phyloP scores from a whole-genome alignment of 2,888 invertebrate genomes.

The Pimpla rufipes region DNA sequence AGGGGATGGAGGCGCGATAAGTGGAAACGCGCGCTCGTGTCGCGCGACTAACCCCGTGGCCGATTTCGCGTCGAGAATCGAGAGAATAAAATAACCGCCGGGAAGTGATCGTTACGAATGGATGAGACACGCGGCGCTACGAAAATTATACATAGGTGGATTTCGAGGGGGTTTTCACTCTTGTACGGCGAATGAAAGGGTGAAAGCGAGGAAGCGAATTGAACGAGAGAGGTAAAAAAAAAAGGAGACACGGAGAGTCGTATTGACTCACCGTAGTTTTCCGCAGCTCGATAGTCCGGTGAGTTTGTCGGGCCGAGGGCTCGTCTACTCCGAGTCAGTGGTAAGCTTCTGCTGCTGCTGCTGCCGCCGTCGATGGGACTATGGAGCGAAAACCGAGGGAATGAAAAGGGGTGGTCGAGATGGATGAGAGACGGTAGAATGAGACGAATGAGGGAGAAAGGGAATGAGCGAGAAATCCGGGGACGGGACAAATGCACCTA shows the following conservation, averaged over 20 bases:
- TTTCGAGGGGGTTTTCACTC: slow-evolving; percentile 9
- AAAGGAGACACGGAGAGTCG: slow-evolving; percentile 9
- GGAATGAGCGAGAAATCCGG: not conserved
- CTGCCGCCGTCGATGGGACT: not conserved
- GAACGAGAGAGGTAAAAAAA: not conserved
- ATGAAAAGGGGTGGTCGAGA: slow-evolving; percentile 9
- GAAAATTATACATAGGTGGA: not conserved
- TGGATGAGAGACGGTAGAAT: slow-evolving; percentile 8
- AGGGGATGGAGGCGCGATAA: not conserved
- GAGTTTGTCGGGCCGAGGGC: slow-evolving; percentile 19
- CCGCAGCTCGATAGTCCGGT: slow-evolving; percentile 33
- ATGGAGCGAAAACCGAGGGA: slow-evolving; percentile 9
- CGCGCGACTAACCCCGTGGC: not conserved
- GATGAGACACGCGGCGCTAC: not conserved
- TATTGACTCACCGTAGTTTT: slow-evolving; percentile 20
- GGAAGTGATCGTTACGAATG: slow-evolving; percentile 17
- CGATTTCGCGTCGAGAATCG: not conserved
- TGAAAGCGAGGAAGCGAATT: slow-evolving; percentile 1
- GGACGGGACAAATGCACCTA: not conserved
- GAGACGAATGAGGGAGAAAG: slow-evolving; percentile 5
- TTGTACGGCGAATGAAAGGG: slow-evolving; percentile 17
- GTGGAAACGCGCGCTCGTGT: not conserved
- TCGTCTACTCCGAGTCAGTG: not conserved
- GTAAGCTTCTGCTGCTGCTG: not conserved
- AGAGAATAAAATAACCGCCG: not conserved